phyloP scores from a whole-genome alignment of 2,888 invertebrate species.

The Serrognathus titanus region DNA sequence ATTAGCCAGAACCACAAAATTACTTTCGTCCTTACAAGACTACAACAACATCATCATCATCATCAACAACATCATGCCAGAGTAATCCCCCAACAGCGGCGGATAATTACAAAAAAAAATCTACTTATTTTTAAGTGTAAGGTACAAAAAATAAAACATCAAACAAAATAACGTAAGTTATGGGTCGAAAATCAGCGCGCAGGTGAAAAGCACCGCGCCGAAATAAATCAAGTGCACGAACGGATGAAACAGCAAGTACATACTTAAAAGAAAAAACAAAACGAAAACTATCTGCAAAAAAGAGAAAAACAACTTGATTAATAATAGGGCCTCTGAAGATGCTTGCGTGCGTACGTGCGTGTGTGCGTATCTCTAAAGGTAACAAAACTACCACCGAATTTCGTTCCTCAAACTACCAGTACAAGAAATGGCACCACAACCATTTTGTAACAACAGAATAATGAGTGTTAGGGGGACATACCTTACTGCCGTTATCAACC shows the following conservation, averaged over 20 bases:
- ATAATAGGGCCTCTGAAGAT: no score
- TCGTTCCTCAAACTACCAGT: neutral
- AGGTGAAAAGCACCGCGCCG: conserved; percentile 25
- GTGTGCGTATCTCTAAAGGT: no score
- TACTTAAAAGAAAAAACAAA: conserved; percentile 34
- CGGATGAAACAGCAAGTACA: conserved; percentile 40
- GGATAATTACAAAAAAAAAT: no score
- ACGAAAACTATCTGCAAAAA: conserved; percentile 30
- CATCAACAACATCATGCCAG: no score
- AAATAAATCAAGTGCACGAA: conserved; percentile 34
- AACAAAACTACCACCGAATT: no score
- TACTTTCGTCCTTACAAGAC: no score
- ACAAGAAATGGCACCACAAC: neutral
- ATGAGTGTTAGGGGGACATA: conserved; percentile 44
- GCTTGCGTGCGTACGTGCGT: no score
- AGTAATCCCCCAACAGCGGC: no score
- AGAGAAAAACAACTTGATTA: conserved; percentile 9
- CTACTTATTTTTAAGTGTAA: no score
- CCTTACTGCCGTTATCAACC: conserved; percentile 85
- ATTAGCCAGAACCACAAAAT: no score
- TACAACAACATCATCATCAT: no score
- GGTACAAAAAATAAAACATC: conserved; percentile 1
- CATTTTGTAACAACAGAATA: neutral
- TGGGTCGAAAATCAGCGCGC: conserved; percentile 5
- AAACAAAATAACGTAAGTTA: conserved; percentile 1